Conservation (phyloP, 2,888 invertebrate species). For the Colletes collaris region DNA sequence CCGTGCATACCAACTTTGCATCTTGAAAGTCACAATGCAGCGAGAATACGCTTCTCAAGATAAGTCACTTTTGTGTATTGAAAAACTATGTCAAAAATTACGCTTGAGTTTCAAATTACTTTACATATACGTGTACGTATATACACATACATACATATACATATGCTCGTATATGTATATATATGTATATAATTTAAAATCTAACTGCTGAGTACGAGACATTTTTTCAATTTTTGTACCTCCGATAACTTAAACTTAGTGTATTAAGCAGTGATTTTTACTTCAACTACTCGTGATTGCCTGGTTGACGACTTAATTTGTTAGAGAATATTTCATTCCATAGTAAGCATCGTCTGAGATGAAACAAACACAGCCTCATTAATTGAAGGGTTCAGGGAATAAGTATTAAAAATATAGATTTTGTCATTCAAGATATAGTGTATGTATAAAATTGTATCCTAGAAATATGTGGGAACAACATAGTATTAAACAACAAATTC, state of each 20-base stretch:
- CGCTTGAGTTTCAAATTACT: slow-evolving; percentile 57
- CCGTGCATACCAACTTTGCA: slow-evolving; percentile 54
- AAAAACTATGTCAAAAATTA: slow-evolving; percentile 71
- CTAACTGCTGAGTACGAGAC: slow-evolving; percentile 62
- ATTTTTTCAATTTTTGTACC: slow-evolving; percentile 63
- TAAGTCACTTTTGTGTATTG: slow-evolving; percentile 75
- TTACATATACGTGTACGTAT: slow-evolving; percentile 34
- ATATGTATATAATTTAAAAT: slow-evolving; percentile 36
- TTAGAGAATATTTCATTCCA: slow-evolving; percentile 46
- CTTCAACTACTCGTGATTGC: slow-evolving; percentile 64
- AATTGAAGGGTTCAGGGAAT: slow-evolving; percentile 73
- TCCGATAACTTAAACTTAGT: slow-evolving; percentile 61
- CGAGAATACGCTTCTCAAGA: slow-evolving; percentile 60
- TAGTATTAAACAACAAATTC: slow-evolving; percentile 49
- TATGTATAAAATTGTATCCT: slow-evolving; percentile 72
- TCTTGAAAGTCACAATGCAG: slow-evolving; percentile 60
- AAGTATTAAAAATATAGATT: slow-evolving; percentile 74
- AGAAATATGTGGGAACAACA: slow-evolving; percentile 60
- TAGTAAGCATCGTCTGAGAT: slow-evolving; percentile 56
- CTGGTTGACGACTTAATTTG: slow-evolving; percentile 51
- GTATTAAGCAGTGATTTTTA: slow-evolving; percentile 59
- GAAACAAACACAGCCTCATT: slow-evolving; percentile 73
- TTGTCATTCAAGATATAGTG: slow-evolving; percentile 51
- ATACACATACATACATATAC: slow-evolving; percentile 3
- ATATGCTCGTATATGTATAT: neutral